These are phyloP conservation scores for Drosophila ironensis DNA, from an alignment of 1,140 invertebrate genomes.

Conservation along the genomic window DNA sequence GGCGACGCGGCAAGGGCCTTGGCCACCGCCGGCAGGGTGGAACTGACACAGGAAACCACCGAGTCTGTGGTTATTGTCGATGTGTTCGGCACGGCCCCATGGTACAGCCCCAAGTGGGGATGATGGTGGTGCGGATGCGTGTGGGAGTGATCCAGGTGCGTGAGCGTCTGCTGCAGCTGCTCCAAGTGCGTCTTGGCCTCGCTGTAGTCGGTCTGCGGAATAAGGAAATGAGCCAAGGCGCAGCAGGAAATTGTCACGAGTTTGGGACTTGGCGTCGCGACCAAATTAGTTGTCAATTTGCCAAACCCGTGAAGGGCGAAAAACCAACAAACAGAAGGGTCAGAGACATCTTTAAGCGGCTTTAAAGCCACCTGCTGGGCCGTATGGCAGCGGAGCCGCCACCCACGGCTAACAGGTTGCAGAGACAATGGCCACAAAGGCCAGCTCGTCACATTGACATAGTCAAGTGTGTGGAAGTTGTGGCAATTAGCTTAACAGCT, in stretches of 20 bases:
- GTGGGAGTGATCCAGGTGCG: conserved; percentile 56
- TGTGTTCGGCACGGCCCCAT: conserved; percentile 55
- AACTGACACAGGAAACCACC: conserved; percentile 75
- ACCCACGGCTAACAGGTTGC: conserved; percentile 64
- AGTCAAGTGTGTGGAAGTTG: conserved; percentile 60
- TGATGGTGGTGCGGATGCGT: conserved; percentile 28
- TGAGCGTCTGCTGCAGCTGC: conserved; percentile 68
- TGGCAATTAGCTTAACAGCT: conserved; percentile 78
- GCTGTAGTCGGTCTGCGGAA: conserved; percentile 62
- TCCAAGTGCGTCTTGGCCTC: conserved; percentile 69
- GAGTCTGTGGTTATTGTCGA: conserved; percentile 73
- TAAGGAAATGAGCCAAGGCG: conserved; percentile 74
- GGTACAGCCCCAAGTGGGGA: conserved; percentile 60
- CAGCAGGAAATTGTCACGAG: conserved; percentile 76
- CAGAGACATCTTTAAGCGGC: conserved; percentile 47
- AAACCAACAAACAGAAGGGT: neutral
- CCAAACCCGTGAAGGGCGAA: conserved; percentile 5
- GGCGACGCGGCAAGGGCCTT: conserved; percentile 58
- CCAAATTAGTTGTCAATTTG: conserved; percentile 65
- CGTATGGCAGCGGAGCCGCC: neutral
- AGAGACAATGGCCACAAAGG: conserved; percentile 22
- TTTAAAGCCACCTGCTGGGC: conserved; percentile 74
- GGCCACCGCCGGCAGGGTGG: conserved; percentile 61
- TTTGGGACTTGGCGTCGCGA: conserved; percentile 34
- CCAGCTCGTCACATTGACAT: conserved; percentile 62